A percentile compares a stretch with the other conserved stretches of the same genome.
Evolutionary conservation across 2,113 vertebrate species (phyloP).

Genomic region (Chitala chitala): DNA sequence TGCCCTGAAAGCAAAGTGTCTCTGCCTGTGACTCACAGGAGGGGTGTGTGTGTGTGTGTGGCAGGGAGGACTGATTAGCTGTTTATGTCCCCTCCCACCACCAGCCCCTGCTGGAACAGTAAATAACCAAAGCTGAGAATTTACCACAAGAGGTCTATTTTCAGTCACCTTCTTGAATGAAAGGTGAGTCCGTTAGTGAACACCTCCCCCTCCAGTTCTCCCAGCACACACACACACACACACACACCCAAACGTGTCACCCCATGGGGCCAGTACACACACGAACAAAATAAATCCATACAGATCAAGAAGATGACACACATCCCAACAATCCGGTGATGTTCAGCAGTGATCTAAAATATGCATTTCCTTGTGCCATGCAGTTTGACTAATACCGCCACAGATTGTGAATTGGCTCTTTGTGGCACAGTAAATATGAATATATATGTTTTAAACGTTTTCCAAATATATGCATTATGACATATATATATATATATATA

Average conservation of each 20-base stretch:
- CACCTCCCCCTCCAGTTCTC: background rate
- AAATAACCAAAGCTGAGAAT: background rate
- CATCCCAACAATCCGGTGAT: slow-evolving; percentile 11
- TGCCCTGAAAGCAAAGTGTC: background rate
- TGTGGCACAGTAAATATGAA: slow-evolving; percentile 11
- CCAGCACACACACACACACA: background rate
- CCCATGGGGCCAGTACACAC: background rate
- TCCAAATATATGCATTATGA: background rate
- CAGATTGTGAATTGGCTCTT: slow-evolving; percentile 6
- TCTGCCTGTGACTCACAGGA: background rate
- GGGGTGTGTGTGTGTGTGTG: background rate
- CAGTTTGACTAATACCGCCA: background rate
- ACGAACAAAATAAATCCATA: slow-evolving; percentile 13
- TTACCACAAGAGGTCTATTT: background rate
- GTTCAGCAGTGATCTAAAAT: background rate
- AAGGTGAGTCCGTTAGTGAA: background rate
- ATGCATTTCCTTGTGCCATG: background rate
- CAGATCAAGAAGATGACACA: slow-evolving; percentile 33
- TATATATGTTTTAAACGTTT: background rate
- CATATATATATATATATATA: background rate
- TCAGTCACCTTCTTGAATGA: background rate
- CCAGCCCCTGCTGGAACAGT: background rate
- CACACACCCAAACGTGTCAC: slow-evolving; percentile 11
- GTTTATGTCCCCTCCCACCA: background rate
- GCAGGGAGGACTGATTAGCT: background rate